Evolutionary conservation across 2,888 invertebrate genomes (phyloP).

Genomic region (Apocheima hispidaria): DNA sequence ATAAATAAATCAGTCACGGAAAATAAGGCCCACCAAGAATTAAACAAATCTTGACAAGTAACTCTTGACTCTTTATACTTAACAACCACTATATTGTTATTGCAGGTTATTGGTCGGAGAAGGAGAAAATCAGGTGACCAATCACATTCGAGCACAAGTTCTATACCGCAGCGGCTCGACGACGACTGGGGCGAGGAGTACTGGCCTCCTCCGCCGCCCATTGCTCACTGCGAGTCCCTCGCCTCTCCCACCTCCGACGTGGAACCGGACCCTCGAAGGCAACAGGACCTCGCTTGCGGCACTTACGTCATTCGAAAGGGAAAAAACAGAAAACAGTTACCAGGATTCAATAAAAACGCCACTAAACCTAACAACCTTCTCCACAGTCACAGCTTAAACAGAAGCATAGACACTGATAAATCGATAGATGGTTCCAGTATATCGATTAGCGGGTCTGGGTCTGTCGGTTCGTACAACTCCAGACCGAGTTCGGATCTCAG

Average conservation of each 20-base stretch:
- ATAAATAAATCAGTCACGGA: no score
- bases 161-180: slow-evolving; percentile 88
- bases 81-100: not conserved
- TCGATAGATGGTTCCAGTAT: slow-evolving; percentile 82
- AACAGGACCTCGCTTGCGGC: slow-evolving; percentile 83
- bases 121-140: slow-evolving; percentile 85
- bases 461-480: slow-evolving; percentile 87
- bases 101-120: slow-evolving; percentile 86
- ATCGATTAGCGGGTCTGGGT: slow-evolving; percentile 82
- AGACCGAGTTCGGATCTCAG: slow-evolving; percentile 88
- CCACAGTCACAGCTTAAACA: slow-evolving; percentile 78
- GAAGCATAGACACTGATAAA: slow-evolving; percentile 79
- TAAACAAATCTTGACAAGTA: no score
- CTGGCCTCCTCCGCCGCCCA: slow-evolving; percentile 91
- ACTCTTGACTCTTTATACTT: not conserved
- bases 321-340: slow-evolving; percentile 89
- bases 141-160: slow-evolving; percentile 89
- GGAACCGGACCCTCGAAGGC: slow-evolving; percentile 71
- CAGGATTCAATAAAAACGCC: slow-evolving; percentile 84
- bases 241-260: slow-evolving; percentile 89
- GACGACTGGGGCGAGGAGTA: slow-evolving; percentile 88
- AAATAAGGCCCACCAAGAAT: no score
- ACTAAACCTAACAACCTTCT: slow-evolving; percentile 73
- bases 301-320: slow-evolving; percentile 94
- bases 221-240: slow-evolving; percentile 88